Evolutionary conservation across 92 coral and sea anemone species (phyloP), one percentile per base, ranked within the genome.

Genomic region (Bergia sp.): DNA sequence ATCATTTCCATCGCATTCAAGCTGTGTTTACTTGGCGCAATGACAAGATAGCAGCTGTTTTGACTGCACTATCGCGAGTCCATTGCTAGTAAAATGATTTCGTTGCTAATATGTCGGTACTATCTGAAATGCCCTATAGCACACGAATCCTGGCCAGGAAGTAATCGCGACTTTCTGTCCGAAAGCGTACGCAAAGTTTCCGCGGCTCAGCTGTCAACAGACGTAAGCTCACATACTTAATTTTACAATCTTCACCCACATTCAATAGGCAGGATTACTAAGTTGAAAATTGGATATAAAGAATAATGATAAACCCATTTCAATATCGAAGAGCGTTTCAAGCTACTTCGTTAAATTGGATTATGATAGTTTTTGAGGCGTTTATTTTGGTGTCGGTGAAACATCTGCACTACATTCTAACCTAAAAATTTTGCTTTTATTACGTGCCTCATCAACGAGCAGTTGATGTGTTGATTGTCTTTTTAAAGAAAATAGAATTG

Each of bases 1-100:
- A 23, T 84, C 87, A 47, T 84, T 84, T 47, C 79, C 79, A 84
- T 47, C 37, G 43, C 37, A 69, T 84, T 84, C 87, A 84, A 84
- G 87, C 87, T 84, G 87, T 84, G 77, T 84, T 84, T 69, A 73
- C 79, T 71, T 49, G 76, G 44, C 65, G 49, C 45, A 5, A 29
- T 71, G 79, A 84, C 77, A 53, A 23, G 40, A 20, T 11, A 23
- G 85, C 87, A 84, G 87, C 77, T 84, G 87, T 71, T 84, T 21
- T 84, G 87, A 69, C 79, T 84, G 5, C 75, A 13, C 58, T 15
- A 45, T 67, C 61, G 61, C 45, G 4, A 36, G 72, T 37, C 50
- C 69, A 84, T 45, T 84, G 87, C 87, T 23, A 65, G 16, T 44
- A 67, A 37, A 8, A 65, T 43, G 23, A 42, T 43, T 67, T 84